Conservation (phyloP, 2,797 vertebrate genomes). For the Liasis olivaceus region DNA sequence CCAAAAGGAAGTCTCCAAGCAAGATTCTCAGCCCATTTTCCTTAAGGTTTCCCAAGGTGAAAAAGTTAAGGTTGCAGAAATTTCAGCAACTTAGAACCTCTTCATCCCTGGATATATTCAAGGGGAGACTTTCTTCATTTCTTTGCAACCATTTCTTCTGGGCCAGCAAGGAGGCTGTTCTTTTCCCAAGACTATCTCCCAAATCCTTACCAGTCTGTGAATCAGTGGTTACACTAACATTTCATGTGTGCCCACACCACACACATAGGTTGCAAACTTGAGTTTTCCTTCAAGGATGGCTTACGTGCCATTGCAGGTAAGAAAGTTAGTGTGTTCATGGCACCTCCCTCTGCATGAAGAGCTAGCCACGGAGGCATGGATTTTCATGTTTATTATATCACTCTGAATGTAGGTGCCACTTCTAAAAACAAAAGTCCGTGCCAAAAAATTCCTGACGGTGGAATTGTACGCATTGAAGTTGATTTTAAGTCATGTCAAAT, state of each 20-base stretch:
- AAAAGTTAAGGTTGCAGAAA: background rate
- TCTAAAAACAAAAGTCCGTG: background rate
- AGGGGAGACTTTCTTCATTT: background rate
- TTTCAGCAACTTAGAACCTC: background rate
- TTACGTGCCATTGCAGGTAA: background rate
- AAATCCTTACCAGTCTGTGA: background rate
- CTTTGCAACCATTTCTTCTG: background rate
- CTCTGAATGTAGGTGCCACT: background rate
- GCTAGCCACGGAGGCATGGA: background rate
- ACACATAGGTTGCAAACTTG: background rate
- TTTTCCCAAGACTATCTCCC: background rate
- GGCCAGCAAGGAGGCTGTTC: background rate
- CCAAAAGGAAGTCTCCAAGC: background rate
- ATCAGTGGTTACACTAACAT: background rate
- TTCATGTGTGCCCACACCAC: background rate
- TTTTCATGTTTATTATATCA: no score
- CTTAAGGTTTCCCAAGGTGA: background rate
- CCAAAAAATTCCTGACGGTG: background rate
- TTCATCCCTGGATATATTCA: background rate
- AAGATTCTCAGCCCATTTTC: background rate
- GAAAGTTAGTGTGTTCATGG: background rate
- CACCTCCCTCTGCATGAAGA: background rate
- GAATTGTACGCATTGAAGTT: background rate
- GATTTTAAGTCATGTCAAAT: background rate
- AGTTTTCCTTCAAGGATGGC: background rate